A percentile compares a stretch with the other conserved stretches of the same genome.
phyloP scores from a whole-genome alignment of 30 jellyfish, hydroid and myxozoan species.

The Aurelia aurita region DNA sequence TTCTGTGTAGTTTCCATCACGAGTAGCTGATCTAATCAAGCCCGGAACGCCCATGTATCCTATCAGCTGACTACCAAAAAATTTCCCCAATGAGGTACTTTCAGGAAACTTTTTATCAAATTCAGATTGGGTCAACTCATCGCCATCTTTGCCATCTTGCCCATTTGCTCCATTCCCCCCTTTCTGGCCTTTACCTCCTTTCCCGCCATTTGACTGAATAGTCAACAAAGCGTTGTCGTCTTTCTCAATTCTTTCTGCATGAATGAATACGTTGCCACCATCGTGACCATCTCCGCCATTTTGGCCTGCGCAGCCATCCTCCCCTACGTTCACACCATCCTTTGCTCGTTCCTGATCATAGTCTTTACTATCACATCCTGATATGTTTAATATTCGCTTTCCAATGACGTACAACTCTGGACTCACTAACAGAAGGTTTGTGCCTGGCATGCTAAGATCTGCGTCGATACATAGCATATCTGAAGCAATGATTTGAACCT shows the following conservation, averaged over 20 bases:
- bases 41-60: neutral
- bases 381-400: neutral
- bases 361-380: neutral
- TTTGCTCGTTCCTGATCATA: neutral
- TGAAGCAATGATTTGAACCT: conserved; percentile 1
- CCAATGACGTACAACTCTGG: neutral
- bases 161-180: conserved; percentile 25
- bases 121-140: neutral
- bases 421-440: neutral
- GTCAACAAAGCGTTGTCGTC: neutral
- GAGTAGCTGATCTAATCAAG: neutral
- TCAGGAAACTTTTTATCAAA: neutral
- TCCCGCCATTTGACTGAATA: conserved; percentile 5
- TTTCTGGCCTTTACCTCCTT: conserved; percentile 1
- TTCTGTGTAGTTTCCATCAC: neutral
- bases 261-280: conserved; percentile 16
- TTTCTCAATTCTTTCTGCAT: neutral
- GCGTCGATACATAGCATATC: neutral
- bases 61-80: neutral
- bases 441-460: neutral
- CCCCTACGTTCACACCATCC: conserved; percentile 1
- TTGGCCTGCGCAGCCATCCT: conserved; percentile 13
- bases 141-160: conserved; percentile 4
- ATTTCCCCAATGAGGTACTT: neutral
- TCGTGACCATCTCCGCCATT: conserved; percentile 18